A percentile compares a stretch with the other conserved stretches of the same genome.
Conservation (phyloP, 1,140 invertebrate genomes). For the Tetragonula clypearis region DNA sequence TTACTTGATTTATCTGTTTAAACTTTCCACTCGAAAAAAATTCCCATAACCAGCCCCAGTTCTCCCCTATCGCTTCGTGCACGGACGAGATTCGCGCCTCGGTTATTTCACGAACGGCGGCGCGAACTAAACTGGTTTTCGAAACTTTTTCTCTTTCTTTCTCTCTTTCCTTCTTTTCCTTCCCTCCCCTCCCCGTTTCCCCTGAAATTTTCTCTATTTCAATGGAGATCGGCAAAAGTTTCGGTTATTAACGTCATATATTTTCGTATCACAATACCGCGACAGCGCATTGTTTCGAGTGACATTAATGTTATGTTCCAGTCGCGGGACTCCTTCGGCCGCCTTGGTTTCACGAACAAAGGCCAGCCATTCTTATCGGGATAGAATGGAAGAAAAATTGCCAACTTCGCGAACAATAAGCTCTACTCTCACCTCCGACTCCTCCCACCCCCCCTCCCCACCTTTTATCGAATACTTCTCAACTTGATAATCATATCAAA, state of each 20-base stretch:
- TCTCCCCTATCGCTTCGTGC: neutral
- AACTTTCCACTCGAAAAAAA: slow-evolving; percentile 32
- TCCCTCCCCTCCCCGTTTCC: too few relatives aligned
- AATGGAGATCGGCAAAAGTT: slow-evolving; percentile 63
- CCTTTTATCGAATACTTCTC: neutral
- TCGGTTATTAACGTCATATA: slow-evolving; percentile 54
- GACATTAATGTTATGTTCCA: slow-evolving; percentile 9
- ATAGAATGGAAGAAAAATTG: slow-evolving; percentile 5
- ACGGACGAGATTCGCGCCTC: slow-evolving; percentile 40
- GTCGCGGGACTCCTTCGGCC: neutral
- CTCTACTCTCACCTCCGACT: too few relatives aligned
- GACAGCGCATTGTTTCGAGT: slow-evolving; percentile 17
- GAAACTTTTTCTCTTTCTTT: slow-evolving; percentile 37
- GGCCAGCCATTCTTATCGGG: neutral
- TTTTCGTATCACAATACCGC: slow-evolving; percentile 55
- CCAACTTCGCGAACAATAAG: neutral
- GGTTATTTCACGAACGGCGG: slow-evolving; percentile 16
- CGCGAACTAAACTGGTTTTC: neutral
- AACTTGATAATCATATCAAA: neutral
- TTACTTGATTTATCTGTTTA: slow-evolving; percentile 48
- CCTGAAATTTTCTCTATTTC: neutral
- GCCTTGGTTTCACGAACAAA: neutral
- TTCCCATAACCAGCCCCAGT: slow-evolving; percentile 20
- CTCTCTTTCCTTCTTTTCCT: slow-evolving; percentile 28
- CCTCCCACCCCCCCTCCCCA: too few relatives aligned